Evolutionary conservation across 2,888 invertebrate genomes (phyloP), one percentile per base, ranked within the genome.

Genomic region (Mylabris sibirica): DNA sequence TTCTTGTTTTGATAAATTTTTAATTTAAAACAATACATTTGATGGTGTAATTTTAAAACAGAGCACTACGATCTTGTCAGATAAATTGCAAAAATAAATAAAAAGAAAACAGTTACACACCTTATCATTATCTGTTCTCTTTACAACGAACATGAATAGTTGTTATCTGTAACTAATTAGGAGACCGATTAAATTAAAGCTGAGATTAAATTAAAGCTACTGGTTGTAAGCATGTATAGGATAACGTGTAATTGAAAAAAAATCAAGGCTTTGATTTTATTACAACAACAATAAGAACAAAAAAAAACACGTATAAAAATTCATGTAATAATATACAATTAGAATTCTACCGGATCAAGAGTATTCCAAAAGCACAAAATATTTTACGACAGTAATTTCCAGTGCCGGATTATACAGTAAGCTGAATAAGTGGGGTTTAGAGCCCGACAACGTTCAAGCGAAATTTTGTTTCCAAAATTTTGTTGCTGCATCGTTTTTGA

Each of bases 91-190:
- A 9, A 20, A n/a, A 44, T 2, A 17, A 44, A 17, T 4, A 41
- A 49, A 17, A 49, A 44, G n/a, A 44, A 17, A 49, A 44, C 41
- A 44, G 41, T 44, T 49, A 17, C 14, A 6, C 20, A 49, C 49
- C 49, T 49, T 49, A 49, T 49, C 49, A 49, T 49, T 49, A 49
- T 9, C 49, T 49, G 9, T 20, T 22, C 49, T 49, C 20, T 49
- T 49, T 49, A 49, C 20, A 9, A 20, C 49, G 44, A 17, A 49
- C 49, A 20, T 20, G 49, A 49, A 49, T 49, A 49, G 49, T 44
- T 41, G 30, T 44, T 20, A 17, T 49, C 20, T 49, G 20, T 49
- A 49, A 20, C 49, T 49, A 49, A 49, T 49, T 49, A 49, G 49
- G 20, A 20, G 20, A 49, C 20, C 20, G 49, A 49, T 20, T 8